phyloP scores from a whole-genome alignment of 2,888 invertebrate genomes.

The Chloromyia formosa region DNA sequence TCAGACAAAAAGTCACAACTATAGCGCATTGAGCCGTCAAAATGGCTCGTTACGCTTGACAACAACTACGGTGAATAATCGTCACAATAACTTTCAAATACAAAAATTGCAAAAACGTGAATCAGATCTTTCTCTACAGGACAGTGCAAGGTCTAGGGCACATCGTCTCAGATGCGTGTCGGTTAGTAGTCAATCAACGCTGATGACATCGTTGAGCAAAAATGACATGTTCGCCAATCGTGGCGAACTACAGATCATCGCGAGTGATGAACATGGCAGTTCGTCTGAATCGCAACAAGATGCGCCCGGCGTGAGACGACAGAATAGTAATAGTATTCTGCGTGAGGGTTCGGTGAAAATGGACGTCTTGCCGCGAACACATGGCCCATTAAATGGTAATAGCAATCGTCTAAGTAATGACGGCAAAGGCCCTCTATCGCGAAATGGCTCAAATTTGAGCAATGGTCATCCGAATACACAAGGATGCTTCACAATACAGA shows the following conservation, averaged over 20 bases:
- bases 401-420: not conserved
- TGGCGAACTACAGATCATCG: slow-evolving; percentile 44
- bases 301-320: not conserved
- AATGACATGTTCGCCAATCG: slow-evolving; percentile 56
- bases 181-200: slow-evolving; percentile 58
- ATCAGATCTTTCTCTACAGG: slow-evolving; percentile 61
- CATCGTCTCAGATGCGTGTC: slow-evolving; percentile 59
- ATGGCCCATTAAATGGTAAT: not conserved
- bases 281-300: not conserved
- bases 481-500: not conserved
- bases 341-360: not conserved
- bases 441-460: not conserved
- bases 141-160: slow-evolving; percentile 52
- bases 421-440: not conserved
- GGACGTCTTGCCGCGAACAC: slow-evolving; percentile 15
- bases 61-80: slow-evolving; percentile 60
- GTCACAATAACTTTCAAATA: slow-evolving; percentile 58
- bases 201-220: slow-evolving; percentile 57
- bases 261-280: slow-evolving; percentile 30
- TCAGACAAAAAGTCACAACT: slow-evolving; percentile 59
- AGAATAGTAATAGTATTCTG: not conserved
- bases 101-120: slow-evolving; percentile 62
- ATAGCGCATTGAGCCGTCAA: slow-evolving; percentile 59
- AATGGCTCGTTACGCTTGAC: slow-evolving; percentile 62
- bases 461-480: slow-evolving; percentile 24